phyloP scores from a whole-genome alignment of 2,888 invertebrate species.

The Hymenopus coronatus region DNA sequence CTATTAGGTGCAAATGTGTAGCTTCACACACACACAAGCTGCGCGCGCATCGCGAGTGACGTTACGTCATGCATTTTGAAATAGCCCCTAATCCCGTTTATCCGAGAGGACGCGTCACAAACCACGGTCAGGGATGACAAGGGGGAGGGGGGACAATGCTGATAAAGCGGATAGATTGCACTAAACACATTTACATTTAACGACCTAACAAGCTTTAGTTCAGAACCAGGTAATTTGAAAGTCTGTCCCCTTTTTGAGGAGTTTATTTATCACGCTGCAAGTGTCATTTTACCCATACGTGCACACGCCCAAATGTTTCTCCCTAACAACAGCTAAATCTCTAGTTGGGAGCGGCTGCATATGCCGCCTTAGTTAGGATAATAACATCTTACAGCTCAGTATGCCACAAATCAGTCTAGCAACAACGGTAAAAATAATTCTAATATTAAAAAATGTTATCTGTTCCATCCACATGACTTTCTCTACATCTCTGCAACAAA shows the following conservation, averaged over 20 bases:
- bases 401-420: too few relatives aligned
- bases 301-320: background rate
- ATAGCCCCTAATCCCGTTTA: background rate
- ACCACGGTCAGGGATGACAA: background rate
- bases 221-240: background rate
- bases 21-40: background rate
- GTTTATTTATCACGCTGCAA: background rate
- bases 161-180: background rate
- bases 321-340: background rate
- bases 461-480: too few relatives aligned
- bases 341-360: background rate
- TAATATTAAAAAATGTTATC: too few relatives aligned
- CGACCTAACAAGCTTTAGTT: background rate
- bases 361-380: background rate
- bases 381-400: too few relatives aligned
- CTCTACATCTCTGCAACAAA: too few relatives aligned
- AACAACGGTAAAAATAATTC: too few relatives aligned
- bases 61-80: background rate
- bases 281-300: background rate
- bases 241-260: background rate
- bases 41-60: too few relatives aligned
- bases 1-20: conserved; percentile 1
- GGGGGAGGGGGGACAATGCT: background rate
- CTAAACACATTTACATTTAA: background rate
- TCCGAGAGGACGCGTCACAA: background rate